Base-by-base conservation (phyloP, 2,797 vertebrate genomes). In the Trichosurus vulpecula region DNA sequence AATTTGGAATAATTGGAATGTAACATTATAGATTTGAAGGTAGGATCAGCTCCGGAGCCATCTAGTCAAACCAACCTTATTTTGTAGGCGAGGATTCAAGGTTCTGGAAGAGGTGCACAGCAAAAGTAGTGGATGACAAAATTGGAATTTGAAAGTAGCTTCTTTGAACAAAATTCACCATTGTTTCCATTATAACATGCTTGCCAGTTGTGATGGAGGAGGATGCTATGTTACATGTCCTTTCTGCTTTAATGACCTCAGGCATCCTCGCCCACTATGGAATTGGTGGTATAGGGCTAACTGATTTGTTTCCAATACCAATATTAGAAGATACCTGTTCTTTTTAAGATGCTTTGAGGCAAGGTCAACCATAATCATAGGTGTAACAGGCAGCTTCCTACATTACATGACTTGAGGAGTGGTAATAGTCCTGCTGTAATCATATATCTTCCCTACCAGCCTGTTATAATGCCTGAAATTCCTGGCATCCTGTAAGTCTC, bases 331-430 rank as follows among this genome's bases (percentile, higher is more conserved):
- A 87, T 41, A 87, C 87, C 2, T 87, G 22, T 16, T 74, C 16
- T 41, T 66, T 66, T n/a, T 19, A 41, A 74, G 14, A 13, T 61
- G 35, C 19, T 74, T 66, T 2, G 0, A 74, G 54, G 66, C 52
- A 93, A 95, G 91, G 66, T 22, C 54, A 95, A 92, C 92, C 57
- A 30, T 61, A 94, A 66, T 35, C 29, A 22, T 95, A 30, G 47
- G 90, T 96, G 13, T 74, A 27, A 30, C 31, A 52, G 53, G 19
- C 35, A 96, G 22, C 55, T 95, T 91, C 94, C 61, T 52, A 53
- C 51, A 94, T 54, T 53, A 66, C 90, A n/a, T 90, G 52, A 90
- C n/a, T 81, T 55, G 52, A 90, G 87, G 52, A 92, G 47, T 66
- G 56, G 41, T 94, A 89, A 92, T 91, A 95, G 19, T 54, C 57